Base-by-base conservation (phyloP, 1,140 invertebrate genomes). In the Plutomurus gul region DNA sequence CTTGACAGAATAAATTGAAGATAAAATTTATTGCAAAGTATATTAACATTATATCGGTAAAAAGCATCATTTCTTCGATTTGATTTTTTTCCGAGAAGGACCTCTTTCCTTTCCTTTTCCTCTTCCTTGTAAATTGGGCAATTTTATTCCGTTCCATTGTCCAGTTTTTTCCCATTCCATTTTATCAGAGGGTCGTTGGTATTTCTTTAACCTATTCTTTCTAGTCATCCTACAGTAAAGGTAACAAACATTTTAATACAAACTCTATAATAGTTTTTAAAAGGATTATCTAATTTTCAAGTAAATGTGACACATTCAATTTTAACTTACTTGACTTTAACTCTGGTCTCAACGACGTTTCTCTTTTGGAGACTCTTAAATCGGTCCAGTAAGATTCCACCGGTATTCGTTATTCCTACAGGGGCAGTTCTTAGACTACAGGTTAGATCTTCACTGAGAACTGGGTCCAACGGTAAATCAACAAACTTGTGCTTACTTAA, bases 361-460 rank as follows among this genome's bases (percentile, higher is more conserved):
- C 94, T 89, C 83, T 92, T 92, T 86, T 95, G 93, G 78, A 95
- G 85, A 84, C 92, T 93, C 79, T 93, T 92, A 83, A 91, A 95
- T 75, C 93, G n/a, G 22, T 72, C 70, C 2, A 72, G 10, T n/a
- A 72, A 72, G 40, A 72, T 72, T n/a, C 36, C 36, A 56, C 47
- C 51, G 16, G 60, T 20, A 36, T 33, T 27, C 20, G 75, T 36
- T 22, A 72, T 25, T 7, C 27, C 72, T 5, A 82, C 20, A 65
- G 56, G 56, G 18, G 36, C 18, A 7, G 25, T 16, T 33, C 56
- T 33, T 8, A 84, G 36, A 1, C 27, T 33, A 37, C 81, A 77
- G 5, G 30, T 11, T n/a, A 84, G 43, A 47, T 81, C 79, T 30
- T 82, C 81, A 73, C 81, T 82, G 4, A 84, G 49, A 4, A 80